Conservation (phyloP, 1,140 invertebrate genomes). For the Telenomus remus region DNA sequence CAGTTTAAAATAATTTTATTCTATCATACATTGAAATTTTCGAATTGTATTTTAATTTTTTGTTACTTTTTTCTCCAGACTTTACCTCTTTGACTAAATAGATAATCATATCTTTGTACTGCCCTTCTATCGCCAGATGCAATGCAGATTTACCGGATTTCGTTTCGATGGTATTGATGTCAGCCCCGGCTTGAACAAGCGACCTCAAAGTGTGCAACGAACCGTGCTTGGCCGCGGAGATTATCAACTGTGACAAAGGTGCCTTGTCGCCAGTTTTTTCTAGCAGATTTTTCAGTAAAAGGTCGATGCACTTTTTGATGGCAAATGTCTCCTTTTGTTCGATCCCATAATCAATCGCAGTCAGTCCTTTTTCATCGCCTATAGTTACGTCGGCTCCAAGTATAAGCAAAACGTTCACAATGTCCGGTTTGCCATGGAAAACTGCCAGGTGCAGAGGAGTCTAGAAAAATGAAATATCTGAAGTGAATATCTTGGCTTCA, state of each 20-base stretch:
- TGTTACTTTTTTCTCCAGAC: not conserved
- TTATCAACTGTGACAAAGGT: slow-evolving; percentile 73
- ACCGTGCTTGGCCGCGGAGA: slow-evolving; percentile 75
- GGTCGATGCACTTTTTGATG: slow-evolving; percentile 65
- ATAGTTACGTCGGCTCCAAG: slow-evolving; percentile 74
- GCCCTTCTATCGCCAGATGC: slow-evolving; percentile 77
- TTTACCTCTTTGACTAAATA: slow-evolving; percentile 72
- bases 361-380: slow-evolving; percentile 73
- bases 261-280: slow-evolving; percentile 63
- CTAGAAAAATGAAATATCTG: slow-evolving; percentile 61
- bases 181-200: slow-evolving; percentile 72
- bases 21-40: too few relatives aligned
- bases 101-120: slow-evolving; percentile 72
- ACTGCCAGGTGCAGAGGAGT: slow-evolving; percentile 76
- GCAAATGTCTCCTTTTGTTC: slow-evolving; percentile 59
- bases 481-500: too few relatives aligned
- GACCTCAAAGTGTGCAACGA: slow-evolving; percentile 72
- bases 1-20: too few relatives aligned
- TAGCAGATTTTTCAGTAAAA: slow-evolving; percentile 57
- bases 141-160: slow-evolving; percentile 77
- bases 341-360: slow-evolving; percentile 70
- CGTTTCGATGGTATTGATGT: slow-evolving; percentile 74
- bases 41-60: not conserved
- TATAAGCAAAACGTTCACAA: slow-evolving; percentile 67
- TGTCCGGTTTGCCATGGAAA: slow-evolving; percentile 69